A percentile compares a stretch with the other conserved stretches of the same genome.
These are phyloP conservation scores for Todiramphus saurophagus DNA, from an alignment of 2,113 vertebrate species.

Conservation along the genomic window DNA sequence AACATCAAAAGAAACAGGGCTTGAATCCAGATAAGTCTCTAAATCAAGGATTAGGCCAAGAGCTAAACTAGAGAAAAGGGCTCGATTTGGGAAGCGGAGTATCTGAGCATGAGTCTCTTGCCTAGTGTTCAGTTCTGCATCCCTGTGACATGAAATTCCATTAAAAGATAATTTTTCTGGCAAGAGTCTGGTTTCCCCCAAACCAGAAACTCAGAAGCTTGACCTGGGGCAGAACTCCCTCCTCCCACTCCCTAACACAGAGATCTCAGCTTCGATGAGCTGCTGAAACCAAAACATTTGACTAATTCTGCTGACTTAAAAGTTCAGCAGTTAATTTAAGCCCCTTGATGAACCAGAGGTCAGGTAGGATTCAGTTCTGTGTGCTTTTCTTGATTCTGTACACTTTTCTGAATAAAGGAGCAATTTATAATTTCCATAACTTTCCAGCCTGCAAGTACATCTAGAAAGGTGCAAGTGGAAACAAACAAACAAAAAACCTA, in stretches of 20 bases:
- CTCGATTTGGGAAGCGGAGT: neutral
- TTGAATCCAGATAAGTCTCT: conserved; percentile 37
- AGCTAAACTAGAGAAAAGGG: neutral
- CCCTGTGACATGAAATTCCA: neutral
- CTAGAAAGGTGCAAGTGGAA: neutral
- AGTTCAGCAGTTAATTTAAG: neutral
- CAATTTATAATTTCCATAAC: neutral
- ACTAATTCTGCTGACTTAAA: neutral
- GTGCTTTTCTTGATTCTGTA: neutral
- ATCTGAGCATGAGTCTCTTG: neutral
- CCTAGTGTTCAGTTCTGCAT: neutral
- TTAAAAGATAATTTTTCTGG: neutral
- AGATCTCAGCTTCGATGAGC: neutral
- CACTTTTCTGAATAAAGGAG: conserved; percentile 12
- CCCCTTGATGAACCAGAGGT: neutral
- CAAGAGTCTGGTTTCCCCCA: neutral
- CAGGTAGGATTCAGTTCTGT: neutral
- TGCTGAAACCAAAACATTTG: neutral
- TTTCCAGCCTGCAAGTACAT: neutral
- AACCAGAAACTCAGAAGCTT: neutral
- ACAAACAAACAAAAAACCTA: neutral
- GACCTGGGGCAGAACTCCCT: neutral
- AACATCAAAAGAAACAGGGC: conserved; percentile 6
- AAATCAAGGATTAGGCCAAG: conserved; percentile 16
- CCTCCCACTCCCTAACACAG: neutral